Evolutionary conservation across 2,797 vertebrate genomes (phyloP), one percentile per base, ranked within the genome.

Genomic region (Zenarchopterus dispar): DNA sequence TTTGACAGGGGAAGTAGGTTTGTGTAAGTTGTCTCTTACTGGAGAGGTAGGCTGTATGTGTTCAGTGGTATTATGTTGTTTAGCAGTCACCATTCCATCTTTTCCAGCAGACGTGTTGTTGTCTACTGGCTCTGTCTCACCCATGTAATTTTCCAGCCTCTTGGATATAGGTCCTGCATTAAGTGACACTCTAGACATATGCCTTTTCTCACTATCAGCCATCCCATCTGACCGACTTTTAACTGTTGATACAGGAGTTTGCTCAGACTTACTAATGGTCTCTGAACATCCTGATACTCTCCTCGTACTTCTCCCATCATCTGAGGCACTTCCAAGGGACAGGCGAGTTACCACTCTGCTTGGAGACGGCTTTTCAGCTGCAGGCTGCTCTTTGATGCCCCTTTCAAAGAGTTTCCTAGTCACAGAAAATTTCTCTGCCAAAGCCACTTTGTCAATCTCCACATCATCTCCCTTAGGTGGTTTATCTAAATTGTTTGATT

Each of bases 401-500:
- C 93, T 93, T 90, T 98, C 96, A 43, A 98, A 98, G 11, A 98
- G 91, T 84, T 96, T 98, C 78, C 96, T 95, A 21, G 96, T 96
- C 73, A 95, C 95, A 0, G 96, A 96, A 92, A 98, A 98, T 71
- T 98, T 97, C 82, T 97, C 95, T 13, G 96, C 96, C 85, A 97
- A 78, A 46, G 95, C 87, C 70, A 90, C 92, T 93, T 97, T 97
- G 85, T 97, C 96, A 68, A 97, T 92, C 78, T 97, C 95, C 18
- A 81, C 91, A 65, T 97, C 96, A 78, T 96, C 95, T 0, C 82
- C 92, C 75, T 94, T 94, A 56, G 91, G 90, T 48, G 91, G 84
- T 89, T 92, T 95, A 56, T 96, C 95, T 2, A 88, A 49, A 78
- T 26, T 81, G 3, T 71, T 86, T 1, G 72, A 60, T 55, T 95